Base-by-base conservation (phyloP, 2,797 vertebrate genomes). In the Argyrosomus regius region DNA sequence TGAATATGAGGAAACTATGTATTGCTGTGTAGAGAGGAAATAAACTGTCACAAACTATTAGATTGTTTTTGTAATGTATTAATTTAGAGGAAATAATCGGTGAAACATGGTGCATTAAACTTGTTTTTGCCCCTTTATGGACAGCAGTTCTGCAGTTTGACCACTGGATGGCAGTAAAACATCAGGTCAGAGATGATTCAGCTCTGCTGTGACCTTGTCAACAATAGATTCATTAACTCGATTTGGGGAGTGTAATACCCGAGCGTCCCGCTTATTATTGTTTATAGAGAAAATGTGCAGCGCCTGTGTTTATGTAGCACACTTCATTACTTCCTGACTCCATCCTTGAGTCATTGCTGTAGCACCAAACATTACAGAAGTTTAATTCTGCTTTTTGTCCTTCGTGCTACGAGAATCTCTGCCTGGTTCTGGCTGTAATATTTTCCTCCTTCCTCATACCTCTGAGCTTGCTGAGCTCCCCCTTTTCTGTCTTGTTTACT, bases 141-240 rank as follows among this genome's bases (percentile, higher is more conserved):
- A 20, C 17, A 1, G 1, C 17, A 46, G 61, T 20, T 70, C 3
- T 54, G 0, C 1, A 0, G 0, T 74, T 41, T 77, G 35, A 41
- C 82, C 92, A 85, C 80, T 31, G 84, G 89, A 22, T 85, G 91
- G 86, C 64, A 89, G 86, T 86, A 79, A 77, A 52, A 43, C 49
- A 35, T 7, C 75, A 77, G 1, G 18, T 59, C 48, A 41, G 22
- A 62, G 22, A 53, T 9, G n/a, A 86, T 45, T 80, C 65, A 54
- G 57, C 59, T 7, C 59, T 28, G 54, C 16, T 13, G 18, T 74
- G 82, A 86, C 79, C 76, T 83, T 83, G 24, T 20, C 16, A 52
- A 6, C 60, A 73, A 45, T 22, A 63, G 35, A 75, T 50, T 54
- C 5, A 85, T 81, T 58, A 64, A 66, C 20, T 43, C 43, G 12